A percentile compares a stretch with the other conserved stretches of the same genome.
These are phyloP conservation scores for Pocota personata DNA, from an alignment of 2,888 invertebrate species.

Conservation along the genomic window DNA sequence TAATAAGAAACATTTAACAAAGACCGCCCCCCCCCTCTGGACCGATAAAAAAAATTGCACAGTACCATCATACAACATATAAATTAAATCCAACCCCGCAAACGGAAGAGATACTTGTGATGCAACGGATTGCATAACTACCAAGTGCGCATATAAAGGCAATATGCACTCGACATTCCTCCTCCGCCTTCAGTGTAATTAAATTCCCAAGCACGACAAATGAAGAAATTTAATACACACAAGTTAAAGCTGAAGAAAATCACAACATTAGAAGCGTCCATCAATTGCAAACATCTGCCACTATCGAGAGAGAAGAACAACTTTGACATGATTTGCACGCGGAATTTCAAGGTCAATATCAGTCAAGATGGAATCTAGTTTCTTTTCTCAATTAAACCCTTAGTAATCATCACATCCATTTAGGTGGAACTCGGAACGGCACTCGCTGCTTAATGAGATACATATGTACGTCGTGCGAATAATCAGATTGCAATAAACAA, in stretches of 20 bases:
- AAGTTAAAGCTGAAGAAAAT: not conserved
- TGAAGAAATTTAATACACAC: constrained; percentile 20
- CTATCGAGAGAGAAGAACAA: not conserved
- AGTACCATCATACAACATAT: not conserved
- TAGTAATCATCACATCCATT: not conserved
- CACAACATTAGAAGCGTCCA: constrained; percentile 4
- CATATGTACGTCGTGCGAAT: not conserved
- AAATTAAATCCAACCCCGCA: not conserved
- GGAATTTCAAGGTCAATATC: constrained; percentile 26
- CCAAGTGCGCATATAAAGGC: not conserved
- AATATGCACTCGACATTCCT: not conserved
- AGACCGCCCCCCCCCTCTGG: too few relatives aligned
- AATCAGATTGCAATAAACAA: not conserved
- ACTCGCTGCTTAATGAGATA: not conserved
- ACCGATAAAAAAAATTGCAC: too few relatives aligned
- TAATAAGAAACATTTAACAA: too few relatives aligned
- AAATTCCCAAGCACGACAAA: constrained; percentile 7
- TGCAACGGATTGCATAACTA: constrained; percentile 27
- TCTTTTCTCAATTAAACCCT: not conserved
- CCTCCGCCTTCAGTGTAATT: not conserved
- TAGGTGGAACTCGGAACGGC: not conserved
- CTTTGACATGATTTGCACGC: not conserved
- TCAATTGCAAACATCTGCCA: constrained; percentile 12
- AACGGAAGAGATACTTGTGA: not conserved
- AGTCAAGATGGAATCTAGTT: constrained; percentile 7